These are phyloP conservation scores for Lophochroa leadbeateri DNA, from an alignment of 2,113 vertebrate genomes.

Conservation along the genomic window DNA sequence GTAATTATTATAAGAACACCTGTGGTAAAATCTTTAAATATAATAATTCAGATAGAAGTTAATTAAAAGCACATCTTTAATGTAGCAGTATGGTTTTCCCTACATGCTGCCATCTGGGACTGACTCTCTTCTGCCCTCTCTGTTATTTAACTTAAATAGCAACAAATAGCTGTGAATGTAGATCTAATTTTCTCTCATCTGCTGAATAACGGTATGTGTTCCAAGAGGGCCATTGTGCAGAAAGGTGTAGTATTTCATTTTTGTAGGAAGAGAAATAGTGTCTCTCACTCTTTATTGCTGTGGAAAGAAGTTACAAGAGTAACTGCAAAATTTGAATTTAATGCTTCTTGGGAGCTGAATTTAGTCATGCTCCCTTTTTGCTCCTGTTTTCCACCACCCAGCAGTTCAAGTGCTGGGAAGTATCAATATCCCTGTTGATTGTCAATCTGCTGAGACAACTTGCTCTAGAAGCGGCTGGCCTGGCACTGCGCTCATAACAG, in stretches of 20 bases:
- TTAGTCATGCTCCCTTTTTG: neutral
- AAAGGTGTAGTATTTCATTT: neutral
- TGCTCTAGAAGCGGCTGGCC: neutral
- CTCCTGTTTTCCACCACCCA: neutral
- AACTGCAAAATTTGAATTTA: neutral
- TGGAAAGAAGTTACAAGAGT: neutral
- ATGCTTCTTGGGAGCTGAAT: neutral
- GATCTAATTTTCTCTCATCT: neutral
- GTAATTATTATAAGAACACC: conserved; percentile 26
- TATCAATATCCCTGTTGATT: neutral
- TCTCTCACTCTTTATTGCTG: neutral
- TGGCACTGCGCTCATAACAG: neutral
- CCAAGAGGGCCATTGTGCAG: neutral
- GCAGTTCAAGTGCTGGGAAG: neutral
- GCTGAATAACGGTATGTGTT: neutral
- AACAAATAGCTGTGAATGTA: neutral
- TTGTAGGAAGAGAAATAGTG: neutral
- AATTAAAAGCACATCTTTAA: conserved; percentile 48
- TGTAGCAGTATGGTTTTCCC: conserved; percentile 2
- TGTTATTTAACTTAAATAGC: neutral
- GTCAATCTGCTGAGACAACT: neutral
- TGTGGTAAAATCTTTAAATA: conserved; percentile 51
- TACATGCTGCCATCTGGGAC: neutral
- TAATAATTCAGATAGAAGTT: conserved; percentile 2
- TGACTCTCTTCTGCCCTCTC: conserved; percentile 10